These are phyloP conservation scores for Sylvietta virens DNA, from an alignment of 2,113 vertebrate genomes.

Conservation along the genomic window DNA sequence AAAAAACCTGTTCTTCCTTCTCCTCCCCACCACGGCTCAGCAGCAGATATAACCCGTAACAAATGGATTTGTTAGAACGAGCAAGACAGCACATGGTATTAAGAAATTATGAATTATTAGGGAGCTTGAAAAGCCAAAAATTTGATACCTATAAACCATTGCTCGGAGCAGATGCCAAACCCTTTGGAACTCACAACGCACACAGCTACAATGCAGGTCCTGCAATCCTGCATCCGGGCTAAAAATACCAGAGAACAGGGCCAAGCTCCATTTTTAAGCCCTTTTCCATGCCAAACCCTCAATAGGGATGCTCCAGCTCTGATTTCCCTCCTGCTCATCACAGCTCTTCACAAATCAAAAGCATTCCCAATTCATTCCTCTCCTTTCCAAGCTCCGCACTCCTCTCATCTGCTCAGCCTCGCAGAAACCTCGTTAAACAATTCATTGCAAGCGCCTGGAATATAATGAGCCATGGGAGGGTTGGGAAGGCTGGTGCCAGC, in stretches of 20 bases:
- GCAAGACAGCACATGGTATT: neutral
- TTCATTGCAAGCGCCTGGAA: neutral
- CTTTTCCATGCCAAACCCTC: neutral
- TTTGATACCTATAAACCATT: neutral
- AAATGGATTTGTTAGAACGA: constrained; percentile 24
- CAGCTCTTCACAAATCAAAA: neutral
- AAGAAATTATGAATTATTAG: constrained; percentile 45
- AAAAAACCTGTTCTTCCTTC: neutral
- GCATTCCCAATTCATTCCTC: neutral
- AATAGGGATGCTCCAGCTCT: neutral
- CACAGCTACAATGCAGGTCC: accelerated
- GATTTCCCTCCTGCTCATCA: neutral
- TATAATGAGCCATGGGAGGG: neutral
- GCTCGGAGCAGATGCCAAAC: neutral
- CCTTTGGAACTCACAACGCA: neutral
- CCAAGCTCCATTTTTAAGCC: neutral
- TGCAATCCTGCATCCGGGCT: neutral
- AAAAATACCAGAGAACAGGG: neutral
- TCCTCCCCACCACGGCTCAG: neutral
- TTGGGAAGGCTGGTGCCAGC: neutral
- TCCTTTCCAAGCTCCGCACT: neutral
- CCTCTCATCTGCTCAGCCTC: constrained; percentile 6
- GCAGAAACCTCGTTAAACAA: neutral
- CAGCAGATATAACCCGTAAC: neutral
- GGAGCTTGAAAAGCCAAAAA: neutral